A percentile compares a stretch with the other conserved stretches of the same genome.
Conservation (phyloP, 2,113 vertebrate genomes). For the Phyllostomus discolor region DNA sequence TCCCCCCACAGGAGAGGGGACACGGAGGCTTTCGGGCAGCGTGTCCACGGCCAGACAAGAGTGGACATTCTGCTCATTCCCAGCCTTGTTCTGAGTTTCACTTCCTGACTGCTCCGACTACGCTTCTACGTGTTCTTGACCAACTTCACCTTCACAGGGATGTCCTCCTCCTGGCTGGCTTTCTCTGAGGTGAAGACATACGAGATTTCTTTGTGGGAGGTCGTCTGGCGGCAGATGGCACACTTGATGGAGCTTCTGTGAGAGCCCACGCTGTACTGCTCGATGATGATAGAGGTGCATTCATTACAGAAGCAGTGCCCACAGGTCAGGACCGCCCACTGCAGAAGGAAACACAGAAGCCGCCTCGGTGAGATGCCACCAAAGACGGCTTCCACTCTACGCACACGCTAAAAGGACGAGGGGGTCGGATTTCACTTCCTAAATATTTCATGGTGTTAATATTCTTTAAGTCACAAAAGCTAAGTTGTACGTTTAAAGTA, state of each 20-base stretch:
- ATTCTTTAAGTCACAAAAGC: not conserved
- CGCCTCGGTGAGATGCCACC: not conserved
- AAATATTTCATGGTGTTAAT: not conserved
- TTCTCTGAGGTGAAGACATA: slow-evolving; percentile 96
- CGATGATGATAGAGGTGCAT: slow-evolving; percentile 94
- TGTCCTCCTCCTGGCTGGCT: slow-evolving; percentile 89
- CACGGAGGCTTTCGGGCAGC: not conserved
- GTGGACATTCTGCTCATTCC: not conserved
- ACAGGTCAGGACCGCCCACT: slow-evolving; percentile 98
- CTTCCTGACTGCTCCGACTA: not conserved
- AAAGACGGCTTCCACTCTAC: not conserved
- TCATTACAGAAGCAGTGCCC: slow-evolving; percentile 94
- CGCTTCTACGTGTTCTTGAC: not conserved
- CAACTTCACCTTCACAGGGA: slow-evolving; percentile 90
- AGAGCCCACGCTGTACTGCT: slow-evolving; percentile 95
- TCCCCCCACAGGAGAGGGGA: not conserved
- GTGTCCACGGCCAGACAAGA: accelerated
- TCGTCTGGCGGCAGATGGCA: slow-evolving; percentile 97
- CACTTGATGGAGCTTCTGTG: slow-evolving; percentile 93
- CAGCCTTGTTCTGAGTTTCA: not conserved
- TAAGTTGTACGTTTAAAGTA: not conserved
- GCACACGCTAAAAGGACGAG: not conserved
- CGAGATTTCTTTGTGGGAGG: slow-evolving; percentile 95
- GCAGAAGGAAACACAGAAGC: slow-evolving; percentile 32
- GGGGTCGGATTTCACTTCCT: not conserved